phyloP scores from a whole-genome alignment of 2,888 invertebrate species.

The Peribatodes rhomboidaria region DNA sequence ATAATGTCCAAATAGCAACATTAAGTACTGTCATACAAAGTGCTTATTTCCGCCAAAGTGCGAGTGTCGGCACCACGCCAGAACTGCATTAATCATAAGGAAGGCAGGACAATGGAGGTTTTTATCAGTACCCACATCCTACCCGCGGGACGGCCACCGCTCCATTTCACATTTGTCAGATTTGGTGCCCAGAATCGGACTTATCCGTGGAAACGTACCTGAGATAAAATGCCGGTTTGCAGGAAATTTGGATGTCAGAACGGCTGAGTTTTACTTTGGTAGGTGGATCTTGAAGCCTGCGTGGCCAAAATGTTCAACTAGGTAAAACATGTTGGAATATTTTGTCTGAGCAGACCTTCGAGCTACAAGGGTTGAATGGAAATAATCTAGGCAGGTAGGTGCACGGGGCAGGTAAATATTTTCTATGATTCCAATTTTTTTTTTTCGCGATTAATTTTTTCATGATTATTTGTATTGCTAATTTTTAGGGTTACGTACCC shows the following conservation, averaged over 20 bases:
- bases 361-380: too few species aligned
- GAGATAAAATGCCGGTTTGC: constrained; percentile 32
- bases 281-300: too few species aligned
- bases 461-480: too few species aligned
- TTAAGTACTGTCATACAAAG: constrained; percentile 22
- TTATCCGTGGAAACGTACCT: constrained; percentile 36
- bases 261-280: background rate
- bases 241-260: constrained; percentile 6
- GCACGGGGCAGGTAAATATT: background rate
- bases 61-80: constrained; percentile 67
- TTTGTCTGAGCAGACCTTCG: too few species aligned
- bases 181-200: constrained; percentile 53
- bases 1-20: constrained; percentile 9
- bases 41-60: constrained; percentile 38
- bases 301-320: too few species aligned
- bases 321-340: too few species aligned
- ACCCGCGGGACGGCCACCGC: constrained; percentile 56
- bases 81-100: constrained; percentile 74
- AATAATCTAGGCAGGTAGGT: too few species aligned
- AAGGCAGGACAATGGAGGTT: constrained; percentile 67
- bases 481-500: too few species aligned
- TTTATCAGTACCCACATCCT: constrained; percentile 63
- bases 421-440: background rate
- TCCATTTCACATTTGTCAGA: constrained; percentile 66
- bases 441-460: too few species aligned